Evolutionary conservation across 2,113 vertebrate species (phyloP).

Genomic region (Ifrita kowaldi): DNA sequence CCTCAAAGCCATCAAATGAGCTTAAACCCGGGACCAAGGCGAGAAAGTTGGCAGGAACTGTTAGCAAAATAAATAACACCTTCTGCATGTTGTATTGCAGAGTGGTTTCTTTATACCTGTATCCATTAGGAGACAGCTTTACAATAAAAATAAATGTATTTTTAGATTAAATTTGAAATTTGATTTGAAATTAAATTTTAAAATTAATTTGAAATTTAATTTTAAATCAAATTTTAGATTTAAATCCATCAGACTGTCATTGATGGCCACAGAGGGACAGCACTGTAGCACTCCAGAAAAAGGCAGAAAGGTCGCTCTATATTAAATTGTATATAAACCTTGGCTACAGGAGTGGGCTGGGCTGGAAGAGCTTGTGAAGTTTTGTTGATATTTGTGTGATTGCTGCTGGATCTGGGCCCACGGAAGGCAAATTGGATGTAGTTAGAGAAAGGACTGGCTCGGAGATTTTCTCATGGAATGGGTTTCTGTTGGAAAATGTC

Average conservation of each 20-base stretch:
- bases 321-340: not conserved
- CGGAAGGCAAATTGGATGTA: not conserved
- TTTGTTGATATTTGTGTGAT: not conserved
- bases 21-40: not conserved
- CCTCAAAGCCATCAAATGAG: not conserved
- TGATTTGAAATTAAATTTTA: not conserved
- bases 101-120: not conserved
- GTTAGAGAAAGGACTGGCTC: not conserved
- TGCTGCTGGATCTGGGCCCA: conserved; percentile 11
- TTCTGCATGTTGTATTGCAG: not conserved
- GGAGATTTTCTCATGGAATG: conserved; percentile 26
- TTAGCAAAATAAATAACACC: not conserved
- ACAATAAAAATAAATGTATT: not conserved
- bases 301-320: not conserved
- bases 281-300: not conserved
- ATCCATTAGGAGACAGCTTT: not conserved
- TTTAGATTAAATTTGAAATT: not conserved
- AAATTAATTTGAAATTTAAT: not conserved
- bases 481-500: not conserved
- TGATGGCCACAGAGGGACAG: not conserved
- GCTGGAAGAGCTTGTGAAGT: not conserved
- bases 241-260: not conserved
- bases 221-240: not conserved
- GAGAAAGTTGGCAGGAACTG: not conserved
- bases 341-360: not conserved